Base-by-base conservation (phyloP, 1,140 invertebrate species). In the Metaphire vulgaris region DNA sequence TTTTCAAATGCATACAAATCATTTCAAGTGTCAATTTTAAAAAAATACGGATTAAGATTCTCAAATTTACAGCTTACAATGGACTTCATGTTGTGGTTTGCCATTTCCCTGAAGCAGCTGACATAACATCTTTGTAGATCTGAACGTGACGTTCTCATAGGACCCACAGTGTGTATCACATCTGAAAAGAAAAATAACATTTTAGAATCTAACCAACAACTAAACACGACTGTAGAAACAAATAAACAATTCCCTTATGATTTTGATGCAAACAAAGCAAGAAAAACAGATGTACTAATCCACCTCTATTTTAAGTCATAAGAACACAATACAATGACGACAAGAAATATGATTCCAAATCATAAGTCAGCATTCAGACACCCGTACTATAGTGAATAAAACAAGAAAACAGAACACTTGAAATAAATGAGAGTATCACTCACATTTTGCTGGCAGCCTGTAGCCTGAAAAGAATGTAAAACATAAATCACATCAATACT, bases 121-220 rank as follows among this genome's bases (percentile, higher is more conserved):
- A 88, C 84, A 80, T 95, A 95, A 83, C 92, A 92, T 16, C 89
- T 89, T 77, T 86, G 81, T 0, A 96, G 87, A 30, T 88, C 85
- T 1, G 89, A 85, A 14, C 89, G 88, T 29, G 91, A 90, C 80
- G 92, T 90, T 73, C 92, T 91, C 33, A 87, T 94, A 71, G 94
- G 94, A 79, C 93, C 92, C 81, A 95, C 94, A 21, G 94, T 96
- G 86, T 96, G 94, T 80, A 96, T 91, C 80, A 96, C 90, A 88
- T 92, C 84, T 85, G 75, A 41, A 75, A 34, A 66, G 2, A 30
- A 15, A 78, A 33, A 31, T 31, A 56, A 56, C 41, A 56, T 12
- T 12, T 56, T 6, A 56, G 21, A 56, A 56, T 56, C 41, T 56
- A 56, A 12, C 6, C 41, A 56, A 21, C 21, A 56, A 56, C 41